phyloP scores from a whole-genome alignment of 1,140 invertebrate species.

The Rhizoglyphus robini region DNA sequence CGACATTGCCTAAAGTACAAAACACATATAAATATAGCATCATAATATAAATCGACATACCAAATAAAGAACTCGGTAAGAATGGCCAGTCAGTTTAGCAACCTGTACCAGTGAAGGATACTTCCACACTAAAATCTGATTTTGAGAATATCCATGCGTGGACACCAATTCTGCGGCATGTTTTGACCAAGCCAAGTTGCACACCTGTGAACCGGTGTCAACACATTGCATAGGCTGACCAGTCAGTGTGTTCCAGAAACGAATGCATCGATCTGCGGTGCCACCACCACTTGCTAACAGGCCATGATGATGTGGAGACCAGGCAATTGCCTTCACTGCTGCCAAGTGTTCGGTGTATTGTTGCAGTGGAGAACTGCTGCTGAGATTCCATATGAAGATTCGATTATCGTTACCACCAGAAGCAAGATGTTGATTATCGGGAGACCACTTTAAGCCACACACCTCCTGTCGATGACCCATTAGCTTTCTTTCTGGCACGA shows the following conservation, averaged over 20 bases:
- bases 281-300: conserved; percentile 92
- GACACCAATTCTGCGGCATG: conserved; percentile 94
- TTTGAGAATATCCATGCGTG: conserved; percentile 98
- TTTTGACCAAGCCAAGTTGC: conserved; percentile 98
- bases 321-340: conserved; percentile 97
- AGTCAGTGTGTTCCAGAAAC: conserved; percentile 99
- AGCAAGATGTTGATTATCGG: conserved; percentile 92
- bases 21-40: not conserved
- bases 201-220: conserved; percentile 95
- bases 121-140: conserved; percentile 99
- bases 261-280: conserved; percentile 90
- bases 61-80: conserved; percentile 88
- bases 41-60: conserved; percentile 31
- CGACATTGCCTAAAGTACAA: conserved; percentile 59
- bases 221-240: conserved; percentile 96
- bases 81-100: conserved; percentile 94
- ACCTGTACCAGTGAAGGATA: conserved; percentile 94
- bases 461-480: conserved; percentile 89
- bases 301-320: conserved; percentile 98
- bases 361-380: conserved; percentile 73
- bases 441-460: conserved; percentile 98
- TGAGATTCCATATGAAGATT: conserved; percentile 92
- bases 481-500: conserved; percentile 59
- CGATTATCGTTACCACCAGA: conserved; percentile 99
- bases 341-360: conserved; percentile 95